These are phyloP conservation scores for Pyrochroa serraticornis DNA, from an alignment of 2,888 invertebrate genomes.

Conservation along the genomic window DNA sequence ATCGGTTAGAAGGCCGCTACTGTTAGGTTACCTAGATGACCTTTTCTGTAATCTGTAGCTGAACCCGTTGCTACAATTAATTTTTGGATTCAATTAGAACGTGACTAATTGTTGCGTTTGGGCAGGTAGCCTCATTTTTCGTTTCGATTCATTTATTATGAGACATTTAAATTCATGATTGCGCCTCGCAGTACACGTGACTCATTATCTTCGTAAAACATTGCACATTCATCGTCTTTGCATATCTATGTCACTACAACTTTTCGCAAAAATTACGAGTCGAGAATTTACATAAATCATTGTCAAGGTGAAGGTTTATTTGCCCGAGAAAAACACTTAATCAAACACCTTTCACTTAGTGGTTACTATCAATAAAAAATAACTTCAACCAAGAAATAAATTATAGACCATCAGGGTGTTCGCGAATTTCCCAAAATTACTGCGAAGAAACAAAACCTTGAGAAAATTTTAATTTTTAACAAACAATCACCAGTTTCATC, in stretches of 20 bases:
- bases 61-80: no score
- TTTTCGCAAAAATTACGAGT: slow-evolving; percentile 2
- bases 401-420: no score
- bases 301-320: slow-evolving; percentile 5
- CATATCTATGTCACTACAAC: slow-evolving; percentile 8
- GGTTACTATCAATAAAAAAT: no score
- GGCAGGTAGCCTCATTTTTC: neutral
- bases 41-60: slow-evolving; percentile 3
- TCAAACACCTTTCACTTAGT: neutral
- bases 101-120: slow-evolving; percentile 5
- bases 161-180: neutral
- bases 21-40: slow-evolving; percentile 18
- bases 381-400: no score
- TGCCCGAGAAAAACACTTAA: neutral
- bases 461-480: no score
- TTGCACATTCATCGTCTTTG: slow-evolving; percentile 1
- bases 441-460: no score
- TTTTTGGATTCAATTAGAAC: no score
- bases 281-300: slow-evolving; percentile 1
- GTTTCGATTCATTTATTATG: neutral
- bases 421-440: no score
- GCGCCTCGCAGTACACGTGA: slow-evolving; percentile 1
- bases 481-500: no score
- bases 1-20: slow-evolving; percentile 13
- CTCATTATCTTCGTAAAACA: slow-evolving; percentile 10